Conservation (phyloP, 2,888 invertebrate genomes). For the Drosophila trichaetosa region DNA sequence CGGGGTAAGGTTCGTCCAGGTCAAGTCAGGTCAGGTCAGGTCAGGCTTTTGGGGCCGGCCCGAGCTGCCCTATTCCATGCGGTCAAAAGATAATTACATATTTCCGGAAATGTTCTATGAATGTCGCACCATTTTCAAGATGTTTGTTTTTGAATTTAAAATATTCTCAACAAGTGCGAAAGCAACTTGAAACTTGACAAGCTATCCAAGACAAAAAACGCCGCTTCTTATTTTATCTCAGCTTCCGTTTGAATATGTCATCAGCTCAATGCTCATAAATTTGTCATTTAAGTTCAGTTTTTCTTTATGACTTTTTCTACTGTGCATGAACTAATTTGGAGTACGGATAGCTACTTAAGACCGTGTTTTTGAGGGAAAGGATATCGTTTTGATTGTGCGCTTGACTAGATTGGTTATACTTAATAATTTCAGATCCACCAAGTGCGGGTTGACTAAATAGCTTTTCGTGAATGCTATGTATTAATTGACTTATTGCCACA, state of each 20-base stretch:
- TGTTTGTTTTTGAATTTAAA: not conserved
- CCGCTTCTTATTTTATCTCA: not conserved
- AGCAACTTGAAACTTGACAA: not conserved
- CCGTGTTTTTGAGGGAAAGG: not conserved
- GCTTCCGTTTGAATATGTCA: not conserved
- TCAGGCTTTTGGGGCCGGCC: not conserved
- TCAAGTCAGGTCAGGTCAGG: not conserved
- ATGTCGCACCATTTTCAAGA: not conserved
- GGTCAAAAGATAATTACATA: conserved; percentile 6
- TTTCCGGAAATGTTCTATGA: not conserved
- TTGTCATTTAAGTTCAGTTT: conserved; percentile 2
- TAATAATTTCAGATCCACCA: not conserved
- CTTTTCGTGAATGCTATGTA: not conserved
- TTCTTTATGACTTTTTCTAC: no score
- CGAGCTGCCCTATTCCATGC: not conserved
- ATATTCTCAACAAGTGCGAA: not conserved
- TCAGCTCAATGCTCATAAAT: not conserved
- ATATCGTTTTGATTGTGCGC: not conserved
- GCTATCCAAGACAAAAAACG: not conserved
- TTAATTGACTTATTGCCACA: conserved; percentile 1
- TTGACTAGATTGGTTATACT: not conserved
- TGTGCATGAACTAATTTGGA: not conserved
- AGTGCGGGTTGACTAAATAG: not conserved
- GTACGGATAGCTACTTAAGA: not conserved
- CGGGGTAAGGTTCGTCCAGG: conserved; percentile 2